Conservation (phyloP, 2,888 invertebrate species). For the Synanthedon vespiformis region DNA sequence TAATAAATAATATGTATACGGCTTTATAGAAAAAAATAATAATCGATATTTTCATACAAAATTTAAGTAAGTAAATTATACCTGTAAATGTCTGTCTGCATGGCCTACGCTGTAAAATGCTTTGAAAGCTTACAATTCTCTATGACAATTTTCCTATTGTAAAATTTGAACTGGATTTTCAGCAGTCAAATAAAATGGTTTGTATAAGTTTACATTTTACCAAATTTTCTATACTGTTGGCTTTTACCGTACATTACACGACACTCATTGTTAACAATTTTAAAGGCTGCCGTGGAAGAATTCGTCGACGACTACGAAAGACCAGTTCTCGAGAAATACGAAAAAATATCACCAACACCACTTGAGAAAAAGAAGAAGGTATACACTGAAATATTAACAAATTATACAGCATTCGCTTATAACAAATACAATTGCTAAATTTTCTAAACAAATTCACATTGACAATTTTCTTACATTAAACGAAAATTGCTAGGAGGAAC, state of each 20-base stretch:
- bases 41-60: too few relatives aligned
- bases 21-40: too few relatives aligned
- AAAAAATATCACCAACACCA: constrained; percentile 68
- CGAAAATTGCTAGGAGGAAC: constrained; percentile 31
- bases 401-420: constrained; percentile 3
- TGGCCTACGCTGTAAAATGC: too few relatives aligned
- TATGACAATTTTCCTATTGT: too few relatives aligned
- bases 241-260: not conserved
- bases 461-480: not conserved
- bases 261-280: constrained; percentile 10
- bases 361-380: constrained; percentile 66
- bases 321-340: constrained; percentile 78
- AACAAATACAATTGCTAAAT: constrained; percentile 1
- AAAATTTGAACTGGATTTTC: too few relatives aligned
- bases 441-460: not conserved
- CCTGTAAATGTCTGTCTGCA: too few relatives aligned
- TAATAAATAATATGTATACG: too few relatives aligned
- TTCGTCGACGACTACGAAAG: constrained; percentile 80
- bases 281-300: constrained; percentile 57
- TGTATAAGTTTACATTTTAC: too few relatives aligned
- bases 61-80: too few relatives aligned
- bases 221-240: too few relatives aligned
- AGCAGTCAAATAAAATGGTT: too few relatives aligned
- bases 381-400: constrained; percentile 17
- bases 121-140: too few relatives aligned